phyloP scores from a whole-genome alignment of 1,140 invertebrate genomes.

The Potamilus streckersoni region DNA sequence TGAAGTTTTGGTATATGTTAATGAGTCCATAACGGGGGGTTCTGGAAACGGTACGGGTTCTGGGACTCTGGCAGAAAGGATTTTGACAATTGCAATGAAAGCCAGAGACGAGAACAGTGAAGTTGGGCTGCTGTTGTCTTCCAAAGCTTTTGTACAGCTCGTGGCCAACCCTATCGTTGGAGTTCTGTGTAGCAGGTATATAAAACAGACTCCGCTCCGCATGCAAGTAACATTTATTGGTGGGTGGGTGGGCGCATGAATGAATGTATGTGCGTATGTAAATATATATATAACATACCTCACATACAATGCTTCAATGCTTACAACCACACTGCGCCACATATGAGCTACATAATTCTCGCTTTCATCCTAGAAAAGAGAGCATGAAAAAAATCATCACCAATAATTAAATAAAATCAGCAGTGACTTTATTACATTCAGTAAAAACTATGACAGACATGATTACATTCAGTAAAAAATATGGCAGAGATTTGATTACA shows the following conservation, averaged over 20 bases:
- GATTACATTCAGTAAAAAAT: too few relatives aligned
- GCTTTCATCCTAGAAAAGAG: slow-evolving; percentile 57
- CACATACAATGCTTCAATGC: slow-evolving; percentile 59
- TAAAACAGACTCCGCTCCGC: too few relatives aligned
- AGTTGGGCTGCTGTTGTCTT: slow-evolving; percentile 92
- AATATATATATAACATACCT: slow-evolving; percentile 22
- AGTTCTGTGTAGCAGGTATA: slow-evolving; percentile 94
- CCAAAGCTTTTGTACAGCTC: slow-evolving; percentile 95
- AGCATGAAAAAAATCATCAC: neutral
- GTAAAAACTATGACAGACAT: too few relatives aligned
- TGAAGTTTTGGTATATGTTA: too few relatives aligned
- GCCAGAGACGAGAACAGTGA: slow-evolving; percentile 52
- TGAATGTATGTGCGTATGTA: too few relatives aligned
- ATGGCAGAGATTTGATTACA: too few relatives aligned
- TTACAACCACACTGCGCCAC: slow-evolving; percentile 64
- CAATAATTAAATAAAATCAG: too few relatives aligned
- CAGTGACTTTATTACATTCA: too few relatives aligned
- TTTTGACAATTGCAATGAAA: slow-evolving; percentile 7
- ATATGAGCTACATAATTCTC: slow-evolving; percentile 66
- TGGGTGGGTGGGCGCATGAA: too few relatives aligned
- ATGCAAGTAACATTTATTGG: too few relatives aligned
- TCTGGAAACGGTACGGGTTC: neutral
- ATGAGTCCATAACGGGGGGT: too few relatives aligned
- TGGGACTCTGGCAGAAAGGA: neutral
- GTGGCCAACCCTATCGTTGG: slow-evolving; percentile 95